Conservation (phyloP, 2,888 invertebrate species). For the Caenorhabditis zanzibari region DNA sequence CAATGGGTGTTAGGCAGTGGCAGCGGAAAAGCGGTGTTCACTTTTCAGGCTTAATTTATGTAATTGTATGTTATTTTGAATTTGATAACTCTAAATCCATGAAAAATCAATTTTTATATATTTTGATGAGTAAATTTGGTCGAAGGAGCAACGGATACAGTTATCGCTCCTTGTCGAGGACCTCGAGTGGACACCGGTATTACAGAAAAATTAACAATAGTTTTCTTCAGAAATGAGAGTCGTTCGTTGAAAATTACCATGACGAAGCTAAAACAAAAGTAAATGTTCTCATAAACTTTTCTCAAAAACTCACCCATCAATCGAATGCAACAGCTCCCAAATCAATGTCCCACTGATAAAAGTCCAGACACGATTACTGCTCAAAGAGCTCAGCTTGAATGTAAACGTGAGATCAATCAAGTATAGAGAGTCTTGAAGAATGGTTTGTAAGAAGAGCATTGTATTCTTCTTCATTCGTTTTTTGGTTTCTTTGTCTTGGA, state of each 20-base stretch:
- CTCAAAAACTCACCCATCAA: slow-evolving; percentile 46
- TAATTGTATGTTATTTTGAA: too few relatives aligned
- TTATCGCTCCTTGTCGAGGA: slow-evolving; percentile 12
- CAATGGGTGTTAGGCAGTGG: neutral
- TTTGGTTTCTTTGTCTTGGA: slow-evolving; percentile 21
- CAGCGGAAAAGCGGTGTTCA: slow-evolving; percentile 17
- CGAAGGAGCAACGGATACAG: slow-evolving; percentile 6
- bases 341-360: slow-evolving; percentile 49
- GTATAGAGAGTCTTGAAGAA: slow-evolving; percentile 54
- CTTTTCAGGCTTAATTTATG: slow-evolving; percentile 3
- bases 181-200: neutral
- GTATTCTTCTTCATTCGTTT: slow-evolving; percentile 48
- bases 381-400: slow-evolving; percentile 39
- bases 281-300: too few relatives aligned
- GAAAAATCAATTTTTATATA: neutral
- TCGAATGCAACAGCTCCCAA: slow-evolving; percentile 45
- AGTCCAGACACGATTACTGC: slow-evolving; percentile 38
- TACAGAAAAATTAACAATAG: neutral
- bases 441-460: slow-evolving; percentile 44
- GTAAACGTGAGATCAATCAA: slow-evolving; percentile 52
- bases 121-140: neutral
- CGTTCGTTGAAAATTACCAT: slow-evolving; percentile 57
- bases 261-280: slow-evolving; percentile 31
- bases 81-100: too few relatives aligned
- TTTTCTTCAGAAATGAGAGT: slow-evolving; percentile 27